These are phyloP conservation scores for Acropternis orthonyx DNA, from an alignment of 2,797 vertebrate species.

Conservation along the genomic window DNA sequence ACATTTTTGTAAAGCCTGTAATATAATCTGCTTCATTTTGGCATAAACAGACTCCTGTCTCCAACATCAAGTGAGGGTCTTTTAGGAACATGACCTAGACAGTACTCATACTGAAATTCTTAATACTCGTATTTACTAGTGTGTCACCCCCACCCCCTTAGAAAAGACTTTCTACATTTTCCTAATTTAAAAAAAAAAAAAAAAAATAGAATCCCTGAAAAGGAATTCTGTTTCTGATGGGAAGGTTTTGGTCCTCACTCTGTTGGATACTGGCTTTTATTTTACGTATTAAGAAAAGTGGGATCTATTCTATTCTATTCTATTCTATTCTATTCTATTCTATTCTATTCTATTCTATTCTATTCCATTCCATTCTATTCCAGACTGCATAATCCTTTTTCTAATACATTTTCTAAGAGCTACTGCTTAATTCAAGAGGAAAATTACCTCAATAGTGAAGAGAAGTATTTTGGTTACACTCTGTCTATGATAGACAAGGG, in stretches of 20 bases:
- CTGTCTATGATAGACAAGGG: not conserved
- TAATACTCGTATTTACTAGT: not conserved
- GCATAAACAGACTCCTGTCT: not conserved
- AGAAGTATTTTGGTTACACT: not conserved
- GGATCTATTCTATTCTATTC: not conserved
- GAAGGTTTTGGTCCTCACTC: not conserved
- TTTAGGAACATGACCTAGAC: not conserved
- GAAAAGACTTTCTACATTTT: not conserved
- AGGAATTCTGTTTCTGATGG: not conserved
- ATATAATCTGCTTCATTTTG: not conserved
- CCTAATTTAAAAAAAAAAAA: not conserved
- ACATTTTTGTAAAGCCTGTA: not conserved
- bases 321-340: not conserved
- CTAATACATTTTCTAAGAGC: rapidly evolving
- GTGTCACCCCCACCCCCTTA: rapidly evolving
- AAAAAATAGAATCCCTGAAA: not conserved
- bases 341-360: not conserved
- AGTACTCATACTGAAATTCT: no score
- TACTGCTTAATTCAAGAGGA: not conserved
- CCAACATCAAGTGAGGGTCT: not conserved
- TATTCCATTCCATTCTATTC: not conserved
- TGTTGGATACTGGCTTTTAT: not conserved
- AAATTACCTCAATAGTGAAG: not conserved
- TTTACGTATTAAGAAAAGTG: not conserved
- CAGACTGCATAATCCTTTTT: not conserved